Base-by-base conservation (phyloP, 2,113 vertebrate genomes). In the Fulica atra region DNA sequence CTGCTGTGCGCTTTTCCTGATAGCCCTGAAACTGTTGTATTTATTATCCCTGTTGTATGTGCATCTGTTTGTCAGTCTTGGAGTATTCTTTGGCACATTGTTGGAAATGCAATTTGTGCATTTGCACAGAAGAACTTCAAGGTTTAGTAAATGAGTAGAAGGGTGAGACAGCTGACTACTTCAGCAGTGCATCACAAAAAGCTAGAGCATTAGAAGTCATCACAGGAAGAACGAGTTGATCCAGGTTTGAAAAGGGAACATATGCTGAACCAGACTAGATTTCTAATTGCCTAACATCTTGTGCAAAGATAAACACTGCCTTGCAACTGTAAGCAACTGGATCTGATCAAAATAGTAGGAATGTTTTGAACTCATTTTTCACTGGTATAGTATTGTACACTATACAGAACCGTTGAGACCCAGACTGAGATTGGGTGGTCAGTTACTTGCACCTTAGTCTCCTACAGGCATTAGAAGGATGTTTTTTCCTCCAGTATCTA, bases 81-180 rank as follows among this genome's bases (percentile, higher is more conserved):
- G 7, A 57, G 31, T 36, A 28, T 15, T 38, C 65, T 81, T 17
- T 31, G 38, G 46, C 2, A 0, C 20, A 0, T 6, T 44, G 26
- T 11, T 72, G 40, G 66, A 79, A 57, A n/a, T 24, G 63, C 50
- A 53, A 6, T 77, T 81, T 69, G 63, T 38, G 23, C 40, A 17
- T 46, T 85, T 6, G 2, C 76, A 85, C 40, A 50, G 38, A 29
- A 56, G 11, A 46, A 21, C 64, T 53, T 65, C 3, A 4, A 54
- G 46, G 25, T 35, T 79, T 73, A 85, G 54, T 50, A 66, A 54
- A 70, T 14, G 29, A 83, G 38, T 13, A 82, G 71, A 1, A 2
- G 46, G 53, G 51, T 38, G 18, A 81, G 65, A 13, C 7, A 48
- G 11, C 26, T 76, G 66, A 24, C 59, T 59, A 2, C 44, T 76